Percentiles rank a stretch among this genome's conserved stretches.
These are phyloP conservation scores for Protaetia brevitarsis DNA, from an alignment of 1,140 invertebrate species.

Conservation along the genomic window DNA sequence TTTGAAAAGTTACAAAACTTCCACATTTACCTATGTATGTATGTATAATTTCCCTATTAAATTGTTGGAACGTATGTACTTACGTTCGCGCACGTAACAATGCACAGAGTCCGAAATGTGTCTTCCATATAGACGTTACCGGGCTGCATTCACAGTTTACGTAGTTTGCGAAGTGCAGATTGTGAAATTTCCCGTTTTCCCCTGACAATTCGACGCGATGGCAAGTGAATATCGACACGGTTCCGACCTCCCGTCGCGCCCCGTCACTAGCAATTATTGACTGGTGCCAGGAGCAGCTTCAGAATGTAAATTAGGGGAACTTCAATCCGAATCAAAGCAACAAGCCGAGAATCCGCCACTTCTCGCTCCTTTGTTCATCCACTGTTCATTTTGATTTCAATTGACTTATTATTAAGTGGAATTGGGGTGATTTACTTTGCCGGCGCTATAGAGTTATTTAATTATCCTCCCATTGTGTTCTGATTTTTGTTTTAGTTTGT, in stretches of 20 bases:
- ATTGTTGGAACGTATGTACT: no score
- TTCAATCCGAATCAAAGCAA: constrained; percentile 36
- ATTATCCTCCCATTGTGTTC: constrained; percentile 20
- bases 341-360: constrained; percentile 33
- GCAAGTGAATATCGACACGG: constrained; percentile 21
- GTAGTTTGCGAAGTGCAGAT: not conserved
- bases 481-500: constrained; percentile 23
- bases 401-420: constrained; percentile 29
- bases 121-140: no score
- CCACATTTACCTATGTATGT: no score
- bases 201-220: not conserved
- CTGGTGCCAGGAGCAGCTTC: constrained; percentile 35
- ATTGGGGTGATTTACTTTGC: constrained; percentile 29
- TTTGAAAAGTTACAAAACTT: no score
- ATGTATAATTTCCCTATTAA: no score
- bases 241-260: constrained; percentile 26
- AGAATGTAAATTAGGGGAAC: constrained; percentile 40
- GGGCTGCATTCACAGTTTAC: not conserved
- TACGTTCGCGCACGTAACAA: no score
- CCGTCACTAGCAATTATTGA: constrained; percentile 37
- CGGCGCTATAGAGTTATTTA: constrained; percentile 6
- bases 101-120: no score
- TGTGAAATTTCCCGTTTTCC: constrained; percentile 14
- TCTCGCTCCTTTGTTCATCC: constrained; percentile 26
- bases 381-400: constrained; percentile 31